Base-by-base conservation (phyloP, 2,888 invertebrate genomes). In the Mesorhabditis spiculigera region DNA sequence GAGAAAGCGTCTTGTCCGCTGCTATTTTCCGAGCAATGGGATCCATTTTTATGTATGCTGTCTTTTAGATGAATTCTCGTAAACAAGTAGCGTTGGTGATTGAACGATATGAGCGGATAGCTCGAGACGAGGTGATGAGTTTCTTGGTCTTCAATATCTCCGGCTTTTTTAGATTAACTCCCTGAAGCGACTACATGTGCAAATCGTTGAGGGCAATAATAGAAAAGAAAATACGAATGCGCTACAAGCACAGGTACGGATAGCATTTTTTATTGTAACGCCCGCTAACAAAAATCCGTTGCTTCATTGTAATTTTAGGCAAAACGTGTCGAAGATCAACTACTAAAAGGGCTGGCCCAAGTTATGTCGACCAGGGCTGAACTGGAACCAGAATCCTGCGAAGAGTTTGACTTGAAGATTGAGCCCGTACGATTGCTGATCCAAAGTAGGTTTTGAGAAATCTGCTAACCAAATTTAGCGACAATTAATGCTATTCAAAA, bases 321-420 rank as follows among this genome's bases (percentile, higher is more conserved):
- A 4, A 16, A 76, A 42, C 71, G 76, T 4, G 69, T 76, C 16
- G 77, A 82, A 64, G 74, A 80, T 66, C 80, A 81, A 44, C 62
- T 82, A 42, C 68, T 76, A 16, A 70, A 73, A 42, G 82, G 80
- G 0, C 69, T 81, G 4, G 74, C 77, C 13, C 77, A 79, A 61
- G 70, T 81, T 50, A 44, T 81, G 16, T 66, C 72, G 43, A 68
- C 76, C 10, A 70, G 80, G 44, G 67, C 58, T 6, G 73, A 76
- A 43, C 63, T 81, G 3, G 73, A 74, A 63, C 63, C 50, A 5
- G 69, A 71, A 3, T 73, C 70, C 43, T 73, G 74, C 61, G 75
- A 79, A 8, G 70, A 72, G 16, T 81, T 81, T 43, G 81, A 81
- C 66, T 44, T 70, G 10, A 64, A 75, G n/a, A 70, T 80, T 4